These are phyloP conservation scores for Tragulus kanchil DNA, from an alignment of 2,113 vertebrate species.

Conservation along the genomic window DNA sequence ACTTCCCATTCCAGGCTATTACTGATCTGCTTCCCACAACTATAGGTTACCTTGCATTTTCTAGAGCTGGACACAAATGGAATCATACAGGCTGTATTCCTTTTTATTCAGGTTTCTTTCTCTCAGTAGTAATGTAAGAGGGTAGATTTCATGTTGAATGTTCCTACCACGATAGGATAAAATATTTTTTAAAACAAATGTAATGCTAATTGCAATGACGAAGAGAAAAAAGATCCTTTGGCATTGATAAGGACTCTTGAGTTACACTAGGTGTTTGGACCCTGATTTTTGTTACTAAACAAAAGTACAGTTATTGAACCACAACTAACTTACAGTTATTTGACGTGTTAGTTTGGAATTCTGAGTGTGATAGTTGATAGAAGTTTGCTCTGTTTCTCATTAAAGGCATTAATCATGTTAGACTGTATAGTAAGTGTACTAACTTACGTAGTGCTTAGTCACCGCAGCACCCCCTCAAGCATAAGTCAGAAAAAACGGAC, in stretches of 20 bases:
- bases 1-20: background rate
- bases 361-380: background rate
- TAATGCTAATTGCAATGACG: background rate
- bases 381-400: background rate
- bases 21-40: background rate
- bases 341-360: background rate
- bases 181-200: background rate
- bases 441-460: background rate
- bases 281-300: background rate
- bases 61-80: background rate
- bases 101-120: background rate
- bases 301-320: background rate
- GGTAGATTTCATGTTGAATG: background rate
- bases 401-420: background rate
- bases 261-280: background rate
- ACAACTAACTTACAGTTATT: background rate
- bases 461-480: background rate
- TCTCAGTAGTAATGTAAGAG: background rate
- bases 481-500: background rate
- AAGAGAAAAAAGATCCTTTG: background rate
- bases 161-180: background rate
- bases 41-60: background rate
- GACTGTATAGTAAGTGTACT: background rate
- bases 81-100: background rate
- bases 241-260: background rate